These are phyloP conservation scores for Limnodromus scolopaceus DNA, from an alignment of 2,797 vertebrate genomes.

Conservation along the genomic window DNA sequence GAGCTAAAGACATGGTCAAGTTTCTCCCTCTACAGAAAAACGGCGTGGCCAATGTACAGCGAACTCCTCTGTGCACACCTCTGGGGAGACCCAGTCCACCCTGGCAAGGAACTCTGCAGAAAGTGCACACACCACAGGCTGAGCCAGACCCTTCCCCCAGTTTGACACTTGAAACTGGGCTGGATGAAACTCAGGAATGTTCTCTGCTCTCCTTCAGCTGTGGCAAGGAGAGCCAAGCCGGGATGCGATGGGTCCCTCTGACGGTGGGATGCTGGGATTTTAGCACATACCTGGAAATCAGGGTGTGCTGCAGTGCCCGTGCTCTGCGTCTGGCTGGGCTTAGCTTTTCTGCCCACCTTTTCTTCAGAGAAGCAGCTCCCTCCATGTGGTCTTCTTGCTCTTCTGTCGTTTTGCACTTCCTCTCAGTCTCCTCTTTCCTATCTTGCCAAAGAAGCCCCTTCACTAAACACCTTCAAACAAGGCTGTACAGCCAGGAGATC, in stretches of 20 bases:
- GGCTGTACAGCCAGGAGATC: fast-evolving
- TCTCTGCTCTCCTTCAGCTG: neutral
- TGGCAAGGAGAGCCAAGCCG: neutral
- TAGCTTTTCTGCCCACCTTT: neutral
- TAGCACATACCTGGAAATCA: neutral
- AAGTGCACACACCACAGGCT: neutral
- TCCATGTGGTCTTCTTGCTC: neutral
- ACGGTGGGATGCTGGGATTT: fast-evolving
- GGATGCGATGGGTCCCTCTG: neutral
- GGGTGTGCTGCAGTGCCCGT: neutral
- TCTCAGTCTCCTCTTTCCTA: neutral
- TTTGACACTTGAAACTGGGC: neutral
- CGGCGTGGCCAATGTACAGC: neutral
- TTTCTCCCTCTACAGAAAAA: neutral
- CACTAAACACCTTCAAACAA: neutral
- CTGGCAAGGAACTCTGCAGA: fast-evolving
- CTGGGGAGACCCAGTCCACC: fast-evolving
- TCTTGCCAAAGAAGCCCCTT: neutral
- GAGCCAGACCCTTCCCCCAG: neutral
- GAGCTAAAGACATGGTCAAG: fast-evolving
- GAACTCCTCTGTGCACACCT: neutral
- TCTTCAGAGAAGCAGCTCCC: neutral
- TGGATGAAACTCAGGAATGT: neutral
- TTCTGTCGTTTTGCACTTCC: neutral
- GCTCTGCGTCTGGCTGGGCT: neutral